Evolutionary conservation across 2,113 vertebrate species (phyloP).

Genomic region (Notothenia rossii): DNA sequence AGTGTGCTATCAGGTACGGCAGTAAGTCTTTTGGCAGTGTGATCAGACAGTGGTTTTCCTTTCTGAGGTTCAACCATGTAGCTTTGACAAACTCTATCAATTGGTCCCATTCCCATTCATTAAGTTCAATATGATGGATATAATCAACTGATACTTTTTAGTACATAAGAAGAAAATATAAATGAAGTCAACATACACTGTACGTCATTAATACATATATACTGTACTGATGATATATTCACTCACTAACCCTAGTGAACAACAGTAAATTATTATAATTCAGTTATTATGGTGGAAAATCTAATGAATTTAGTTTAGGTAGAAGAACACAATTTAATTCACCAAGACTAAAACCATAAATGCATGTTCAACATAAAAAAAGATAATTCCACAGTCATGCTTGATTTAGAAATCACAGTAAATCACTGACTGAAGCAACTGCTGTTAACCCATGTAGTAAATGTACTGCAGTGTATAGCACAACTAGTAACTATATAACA

Average conservation of each 20-base stretch:
- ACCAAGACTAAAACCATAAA: constrained; percentile 42
- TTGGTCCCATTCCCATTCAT: constrained; percentile 23
- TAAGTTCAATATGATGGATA: constrained; percentile 31
- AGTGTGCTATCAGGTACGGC: constrained; percentile 73
- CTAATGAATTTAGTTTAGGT: constrained; percentile 31
- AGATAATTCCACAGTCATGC: constrained; percentile 40
- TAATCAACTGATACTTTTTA: constrained; percentile 30
- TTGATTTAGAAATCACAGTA: constrained; percentile 54
- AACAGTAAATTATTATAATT: constrained; percentile 54
- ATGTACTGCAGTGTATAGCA: constrained; percentile 50
- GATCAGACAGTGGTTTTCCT: constrained; percentile 43
- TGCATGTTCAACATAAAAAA: constrained; percentile 39
- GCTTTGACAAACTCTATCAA: constrained; percentile 33
- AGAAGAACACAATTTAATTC: constrained; percentile 51
- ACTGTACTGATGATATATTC: constrained; percentile 46
- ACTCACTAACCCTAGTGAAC: constrained; percentile 48
- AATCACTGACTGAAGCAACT: constrained; percentile 52
- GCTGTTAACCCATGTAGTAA: constrained; percentile 36
- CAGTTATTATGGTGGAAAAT: constrained; percentile 49
- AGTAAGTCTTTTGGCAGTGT: constrained; percentile 75
- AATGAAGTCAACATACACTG: constrained; percentile 34
- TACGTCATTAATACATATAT: constrained; percentile 46
- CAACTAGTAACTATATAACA: constrained; percentile 12
- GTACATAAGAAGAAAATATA: constrained; percentile 44
- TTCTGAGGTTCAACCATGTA: constrained; percentile 33